A percentile compares a stretch with the other conserved stretches of the same genome.
Conservation (phyloP, 1,140 invertebrate genomes). For the Aporrectodea caliginosa region DNA sequence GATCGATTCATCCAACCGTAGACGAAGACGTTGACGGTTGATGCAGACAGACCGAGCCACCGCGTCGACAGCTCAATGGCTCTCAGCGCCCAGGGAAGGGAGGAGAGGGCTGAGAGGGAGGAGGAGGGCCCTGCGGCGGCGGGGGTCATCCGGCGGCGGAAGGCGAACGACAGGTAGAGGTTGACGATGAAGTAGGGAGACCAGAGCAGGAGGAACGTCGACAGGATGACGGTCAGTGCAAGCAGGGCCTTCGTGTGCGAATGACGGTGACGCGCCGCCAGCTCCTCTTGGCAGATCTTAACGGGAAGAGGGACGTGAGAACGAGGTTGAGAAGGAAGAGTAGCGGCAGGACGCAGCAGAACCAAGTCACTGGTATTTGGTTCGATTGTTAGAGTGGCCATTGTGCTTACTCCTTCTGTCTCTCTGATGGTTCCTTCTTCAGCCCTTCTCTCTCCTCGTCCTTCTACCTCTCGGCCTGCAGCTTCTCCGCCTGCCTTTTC, state of each 20-base stretch:
- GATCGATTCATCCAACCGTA: slow-evolving; percentile 11
- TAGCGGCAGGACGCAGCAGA: too few relatives aligned
- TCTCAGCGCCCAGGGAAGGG: neutral
- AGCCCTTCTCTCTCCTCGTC: too few relatives aligned
- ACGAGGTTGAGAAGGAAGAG: too few relatives aligned
- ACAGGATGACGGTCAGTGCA: slow-evolving; percentile 10
- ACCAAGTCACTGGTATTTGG: too few relatives aligned
- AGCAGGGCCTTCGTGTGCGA: neutral
- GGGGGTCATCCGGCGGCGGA: neutral
- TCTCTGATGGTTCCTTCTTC: too few relatives aligned
- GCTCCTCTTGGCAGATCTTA: too few relatives aligned
- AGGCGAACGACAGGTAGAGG: neutral
- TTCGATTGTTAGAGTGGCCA: too few relatives aligned
- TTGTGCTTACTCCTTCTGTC: too few relatives aligned
- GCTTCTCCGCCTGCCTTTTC: too few relatives aligned
- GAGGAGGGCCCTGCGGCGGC: neutral
- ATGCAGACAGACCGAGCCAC: neutral
- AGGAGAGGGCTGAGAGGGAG: neutral
- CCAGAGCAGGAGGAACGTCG: neutral
- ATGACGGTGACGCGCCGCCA: neutral
- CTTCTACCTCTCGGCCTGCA: too few relatives aligned
- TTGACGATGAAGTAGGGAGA: slow-evolving; percentile 10
- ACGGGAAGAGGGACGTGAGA: too few relatives aligned
- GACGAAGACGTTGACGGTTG: slow-evolving; percentile 10
- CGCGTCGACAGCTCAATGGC: neutral